Percentiles rank a stretch among this genome's conserved stretches.
phyloP scores from a whole-genome alignment of 2,888 invertebrate species.

The Tipula lateralis region DNA sequence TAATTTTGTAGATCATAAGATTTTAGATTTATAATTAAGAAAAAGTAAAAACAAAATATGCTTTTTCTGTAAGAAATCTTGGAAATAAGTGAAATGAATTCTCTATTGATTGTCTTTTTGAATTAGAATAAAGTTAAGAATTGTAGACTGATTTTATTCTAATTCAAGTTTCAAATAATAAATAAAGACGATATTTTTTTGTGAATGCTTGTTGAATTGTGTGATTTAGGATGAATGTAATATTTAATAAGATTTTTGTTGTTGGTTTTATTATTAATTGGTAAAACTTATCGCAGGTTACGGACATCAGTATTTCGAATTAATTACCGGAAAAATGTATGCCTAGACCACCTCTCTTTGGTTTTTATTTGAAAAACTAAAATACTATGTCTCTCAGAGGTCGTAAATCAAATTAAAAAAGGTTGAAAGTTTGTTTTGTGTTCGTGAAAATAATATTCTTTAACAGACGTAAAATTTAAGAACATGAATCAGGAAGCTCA shows the following conservation, averaged over 20 bases:
- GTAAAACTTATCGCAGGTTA: slow-evolving; percentile 31
- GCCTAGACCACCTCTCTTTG: not conserved
- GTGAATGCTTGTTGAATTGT: not conserved
- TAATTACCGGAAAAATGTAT: slow-evolving; percentile 19
- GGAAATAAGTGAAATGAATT: not conserved
- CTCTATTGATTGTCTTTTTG: not conserved
- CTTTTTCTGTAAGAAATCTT: not conserved
- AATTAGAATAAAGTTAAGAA: not conserved
- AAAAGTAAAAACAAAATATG: not conserved
- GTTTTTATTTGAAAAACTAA: slow-evolving; percentile 19
- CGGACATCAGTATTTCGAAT: slow-evolving; percentile 29
- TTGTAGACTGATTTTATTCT: not conserved
- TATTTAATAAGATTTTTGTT: slow-evolving; percentile 6
- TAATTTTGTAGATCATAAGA: not conserved
- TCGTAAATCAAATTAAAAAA: slow-evolving; percentile 19
- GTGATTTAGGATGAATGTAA: not conserved
- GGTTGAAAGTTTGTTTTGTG: slow-evolving; percentile 24
- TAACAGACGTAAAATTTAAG: not conserved
- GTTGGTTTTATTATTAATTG: slow-evolving; percentile 27
- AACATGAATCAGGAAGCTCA: not conserved
- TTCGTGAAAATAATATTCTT: not conserved
- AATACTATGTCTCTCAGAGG: not conserved
- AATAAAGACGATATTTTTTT: not conserved
- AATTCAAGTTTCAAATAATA: not conserved
- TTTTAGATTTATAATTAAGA: not conserved